Evolutionary conservation across 2,888 invertebrate genomes (phyloP), one percentile per base, ranked within the genome.

Genomic region (Pasiphila rectangulata): DNA sequence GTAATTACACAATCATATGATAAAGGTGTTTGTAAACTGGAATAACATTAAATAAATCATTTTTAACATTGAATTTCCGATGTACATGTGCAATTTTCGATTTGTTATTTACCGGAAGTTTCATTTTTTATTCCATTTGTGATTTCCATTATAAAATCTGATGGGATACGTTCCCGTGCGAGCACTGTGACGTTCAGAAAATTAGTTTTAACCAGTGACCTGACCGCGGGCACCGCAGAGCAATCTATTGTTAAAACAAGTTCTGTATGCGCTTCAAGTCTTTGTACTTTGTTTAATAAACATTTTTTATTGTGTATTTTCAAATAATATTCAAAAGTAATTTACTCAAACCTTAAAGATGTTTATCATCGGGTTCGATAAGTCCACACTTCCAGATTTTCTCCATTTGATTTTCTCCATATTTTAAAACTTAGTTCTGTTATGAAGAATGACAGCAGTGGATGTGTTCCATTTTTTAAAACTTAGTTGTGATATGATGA

Each of bases 151-250:
- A 56, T 58, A 61, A 64, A 71, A 68, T 64, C 59, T 72, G 71
- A 68, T 70, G 65, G 67, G 63, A 68, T 63, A 69, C 53, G 58
- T 62, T 53, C 62, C 58, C 63, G 59, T 58, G 61, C 44, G 59
- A 64, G 66, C 66, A 56, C 63, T 62, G 64, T 82, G 79, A 83
- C 80, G 74, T 69, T 64, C 60, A 70, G 78, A 79, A 83, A 83
- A 85, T 85, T 83, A 82, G 83, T 83, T 85, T 82, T 67, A 69
- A 75, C 73, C 74, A 67, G 65, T 64, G 60, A n/a, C 54, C 65
- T 63, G 63, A 74, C 81, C 82, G 57, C 79, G 60, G 49, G 54
- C 53, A 71, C 82, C 74, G 66, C 74, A 67, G 56, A 60, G 64
- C 79, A 73, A 75, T 80, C 72, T 74, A 58, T 52, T 59, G 54